phyloP scores from a whole-genome alignment of 2,888 invertebrate species.

The Drosophila parthenogenetica region DNA sequence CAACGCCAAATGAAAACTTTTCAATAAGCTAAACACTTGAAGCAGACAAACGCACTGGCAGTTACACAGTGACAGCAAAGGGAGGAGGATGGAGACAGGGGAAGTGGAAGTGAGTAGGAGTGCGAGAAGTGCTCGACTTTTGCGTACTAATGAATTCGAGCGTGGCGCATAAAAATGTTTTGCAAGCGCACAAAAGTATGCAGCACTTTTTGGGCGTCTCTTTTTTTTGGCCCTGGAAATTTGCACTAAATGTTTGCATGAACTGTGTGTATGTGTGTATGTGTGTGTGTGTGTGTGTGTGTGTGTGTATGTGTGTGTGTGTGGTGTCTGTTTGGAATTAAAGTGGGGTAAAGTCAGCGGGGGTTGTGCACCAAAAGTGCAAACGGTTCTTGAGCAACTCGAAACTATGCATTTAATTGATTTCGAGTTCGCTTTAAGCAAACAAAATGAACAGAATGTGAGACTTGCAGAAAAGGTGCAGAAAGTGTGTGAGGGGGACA shows the following conservation, averaged over 20 bases:
- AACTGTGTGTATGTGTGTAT: not conserved
- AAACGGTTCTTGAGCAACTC: slow-evolving; percentile 59
- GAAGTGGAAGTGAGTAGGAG: not conserved
- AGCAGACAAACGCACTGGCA: slow-evolving; percentile 57
- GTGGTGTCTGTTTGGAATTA: not conserved
- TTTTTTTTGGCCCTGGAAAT: slow-evolving; percentile 14
- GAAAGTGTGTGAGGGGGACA: not conserved
- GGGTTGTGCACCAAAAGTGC: slow-evolving; percentile 35
- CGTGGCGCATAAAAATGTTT: slow-evolving; percentile 73
- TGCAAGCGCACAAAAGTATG: slow-evolving; percentile 63
- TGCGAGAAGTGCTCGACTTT: slow-evolving; percentile 34
- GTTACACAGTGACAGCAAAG: slow-evolving; percentile 22
- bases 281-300: not conserved
- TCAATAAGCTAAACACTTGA: slow-evolving; percentile 79
- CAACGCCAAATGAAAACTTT: slow-evolving; percentile 72
- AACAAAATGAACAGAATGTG: slow-evolving; percentile 13
- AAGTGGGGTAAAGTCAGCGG: not conserved
- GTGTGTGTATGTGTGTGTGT: not conserved
- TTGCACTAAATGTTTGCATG: slow-evolving; percentile 15
- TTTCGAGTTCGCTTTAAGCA: slow-evolving; percentile 67
- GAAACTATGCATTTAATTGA: slow-evolving; percentile 80
- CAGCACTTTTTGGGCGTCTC: slow-evolving; percentile 38
- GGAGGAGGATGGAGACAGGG: not conserved
- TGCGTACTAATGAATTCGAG: slow-evolving; percentile 77
- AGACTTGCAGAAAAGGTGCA: not conserved